Base-by-base conservation (phyloP, 2,888 invertebrate genomes). In the Teinopalpus imperialis region DNA sequence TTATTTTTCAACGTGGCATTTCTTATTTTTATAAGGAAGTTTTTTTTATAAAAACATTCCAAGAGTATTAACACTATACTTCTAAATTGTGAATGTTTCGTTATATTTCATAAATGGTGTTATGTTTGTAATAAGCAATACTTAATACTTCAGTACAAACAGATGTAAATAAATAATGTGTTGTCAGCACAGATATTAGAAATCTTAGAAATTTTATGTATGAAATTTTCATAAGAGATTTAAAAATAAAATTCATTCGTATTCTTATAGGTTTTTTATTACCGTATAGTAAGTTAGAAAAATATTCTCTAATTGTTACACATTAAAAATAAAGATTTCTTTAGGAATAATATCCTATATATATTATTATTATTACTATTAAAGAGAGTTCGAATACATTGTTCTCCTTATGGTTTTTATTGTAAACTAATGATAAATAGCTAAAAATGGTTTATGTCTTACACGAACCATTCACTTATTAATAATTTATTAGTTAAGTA, bases 371-470 rank as follows among this genome's bases (percentile, higher is more conserved):
- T 27, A 3, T 10, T 6, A 27, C 3, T 27, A 6, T 37, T 23
- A 10, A 37, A 27, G 4, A 27, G 10, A 27, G 27, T 27, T 26
- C 12, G 13, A 24, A 39, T 29, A 13, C 26, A 18, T 26, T 13
- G 10, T 12, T 5, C 7, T 16, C n/a, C n/a, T 2, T 16, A 16
- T 16, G 2, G 16, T 16, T 30, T 35, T 36, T 43, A 35, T 13
- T 41, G 12, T 29, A 36, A 34, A 5, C 26, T 21, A 26, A 43
- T 31, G 24, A 35, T 46, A 47, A 45, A 46, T 49, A 23, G 10
- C 10, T 42, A 43, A 35, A 51, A 50, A 51, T 43, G 61, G 65
- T 69, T n/a, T 72, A 69, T 71, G 72, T 73, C 56, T 42, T 34
- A 75, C 69, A 73, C 42, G 56, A 67, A 60, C 53, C 46, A 51